Conservation (phyloP, 1,140 invertebrate genomes). For the Aplysia californica region DNA sequence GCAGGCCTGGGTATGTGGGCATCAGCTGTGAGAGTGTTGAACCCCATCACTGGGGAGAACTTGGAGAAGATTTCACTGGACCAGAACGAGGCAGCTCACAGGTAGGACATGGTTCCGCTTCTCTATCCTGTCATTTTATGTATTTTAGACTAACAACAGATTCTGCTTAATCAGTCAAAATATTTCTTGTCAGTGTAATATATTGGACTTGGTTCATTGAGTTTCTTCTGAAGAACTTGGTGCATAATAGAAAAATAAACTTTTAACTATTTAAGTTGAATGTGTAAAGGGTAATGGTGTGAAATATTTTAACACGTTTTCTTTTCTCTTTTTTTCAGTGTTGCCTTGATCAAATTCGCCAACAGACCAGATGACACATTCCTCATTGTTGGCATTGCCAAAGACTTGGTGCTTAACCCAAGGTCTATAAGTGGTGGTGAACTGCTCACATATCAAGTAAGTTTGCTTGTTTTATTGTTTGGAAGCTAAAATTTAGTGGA, state of each 20-base stretch:
- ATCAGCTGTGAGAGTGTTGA: slow-evolving; percentile 90
- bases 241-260: background rate
- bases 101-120: slow-evolving; percentile 69
- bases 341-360: slow-evolving; percentile 79
- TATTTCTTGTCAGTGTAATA: background rate
- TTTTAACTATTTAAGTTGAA: background rate
- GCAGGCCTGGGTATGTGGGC: slow-evolving; percentile 98
- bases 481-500: no score
- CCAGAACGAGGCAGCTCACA: slow-evolving; percentile 97
- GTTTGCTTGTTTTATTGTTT: no score
- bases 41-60: slow-evolving; percentile 87
- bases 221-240: background rate
- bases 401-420: slow-evolving; percentile 91
- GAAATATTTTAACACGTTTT: no score
- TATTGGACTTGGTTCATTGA: background rate
- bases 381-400: slow-evolving; percentile 88
- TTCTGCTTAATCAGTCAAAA: background rate
- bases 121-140: background rate
- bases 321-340: slow-evolving; percentile 71
- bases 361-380: slow-evolving; percentile 80
- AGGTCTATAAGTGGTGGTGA: slow-evolving; percentile 82
- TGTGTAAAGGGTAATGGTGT: no score
- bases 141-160: background rate
- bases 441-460: slow-evolving; percentile 82
- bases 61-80: slow-evolving; percentile 85